These are phyloP conservation scores for Stercorarius parasiticus DNA, from an alignment of 2,113 vertebrate genomes.

Conservation along the genomic window DNA sequence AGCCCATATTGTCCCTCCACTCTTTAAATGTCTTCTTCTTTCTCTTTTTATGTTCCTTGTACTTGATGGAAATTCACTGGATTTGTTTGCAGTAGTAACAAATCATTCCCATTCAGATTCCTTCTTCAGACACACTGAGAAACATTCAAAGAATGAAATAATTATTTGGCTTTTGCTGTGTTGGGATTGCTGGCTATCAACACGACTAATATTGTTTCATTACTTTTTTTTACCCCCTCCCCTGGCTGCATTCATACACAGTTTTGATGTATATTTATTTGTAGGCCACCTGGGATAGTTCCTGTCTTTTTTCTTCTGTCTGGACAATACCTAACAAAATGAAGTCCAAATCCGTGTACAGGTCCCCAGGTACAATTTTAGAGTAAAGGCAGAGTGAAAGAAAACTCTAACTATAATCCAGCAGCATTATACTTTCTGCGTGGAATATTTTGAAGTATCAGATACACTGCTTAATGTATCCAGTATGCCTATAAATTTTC, in stretches of 20 bases:
- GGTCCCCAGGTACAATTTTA: fast-evolving
- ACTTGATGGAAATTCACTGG: not conserved
- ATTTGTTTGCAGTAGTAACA: not conserved
- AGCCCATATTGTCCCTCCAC: not conserved
- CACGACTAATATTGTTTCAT: not conserved
- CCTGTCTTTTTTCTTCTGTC: not conserved
- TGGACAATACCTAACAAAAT: not conserved
- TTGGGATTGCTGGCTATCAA: not conserved
- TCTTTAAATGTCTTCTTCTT: not conserved
- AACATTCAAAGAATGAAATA: not conserved
- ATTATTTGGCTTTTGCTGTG: not conserved
- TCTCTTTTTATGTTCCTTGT: not conserved
- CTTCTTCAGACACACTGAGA: not conserved
- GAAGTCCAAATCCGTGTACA: not conserved
- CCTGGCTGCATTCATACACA: not conserved
- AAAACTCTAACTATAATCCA: not conserved
- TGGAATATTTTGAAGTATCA: not conserved
- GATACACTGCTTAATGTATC: not conserved
- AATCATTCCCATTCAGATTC: not conserved
- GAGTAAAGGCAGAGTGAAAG: not conserved
- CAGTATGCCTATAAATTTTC: not conserved
- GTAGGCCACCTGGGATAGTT: not conserved
- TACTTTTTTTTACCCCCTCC: not conserved
- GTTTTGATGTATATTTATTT: not conserved
- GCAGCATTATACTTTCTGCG: too few relatives aligned